Evolutionary conservation across 2,113 vertebrate genomes (phyloP).

Genomic region (Corythornis madagascariensis): DNA sequence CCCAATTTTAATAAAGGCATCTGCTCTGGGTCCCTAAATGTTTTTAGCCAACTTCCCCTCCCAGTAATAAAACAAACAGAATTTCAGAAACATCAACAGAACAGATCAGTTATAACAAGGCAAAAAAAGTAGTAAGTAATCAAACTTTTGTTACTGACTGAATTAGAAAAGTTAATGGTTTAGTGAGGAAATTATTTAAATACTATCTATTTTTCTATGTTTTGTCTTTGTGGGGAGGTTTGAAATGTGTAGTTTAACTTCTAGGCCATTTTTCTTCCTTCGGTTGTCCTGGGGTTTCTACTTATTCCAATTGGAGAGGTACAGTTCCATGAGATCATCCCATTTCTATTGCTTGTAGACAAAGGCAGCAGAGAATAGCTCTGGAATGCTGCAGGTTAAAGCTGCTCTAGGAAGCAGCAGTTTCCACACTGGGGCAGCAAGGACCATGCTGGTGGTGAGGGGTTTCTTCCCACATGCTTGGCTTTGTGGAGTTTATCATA

Average conservation of each 20-base stretch:
- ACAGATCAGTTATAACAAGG: not conserved
- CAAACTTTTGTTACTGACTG: not conserved
- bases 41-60: not conserved
- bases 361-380: fast-evolving
- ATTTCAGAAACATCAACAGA: not conserved
- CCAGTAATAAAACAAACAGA: not conserved
- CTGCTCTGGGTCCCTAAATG: not conserved
- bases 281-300: not conserved
- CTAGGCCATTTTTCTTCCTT: not conserved
- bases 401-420: not conserved
- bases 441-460: fast-evolving
- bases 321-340: not conserved
- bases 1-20: not conserved
- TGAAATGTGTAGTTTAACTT: not conserved
- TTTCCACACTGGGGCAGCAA: not conserved
- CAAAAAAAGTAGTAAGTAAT: not conserved
- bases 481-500: not conserved
- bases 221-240: not conserved
- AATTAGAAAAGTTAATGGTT: not conserved
- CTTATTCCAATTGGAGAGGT: not conserved
- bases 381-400: not conserved
- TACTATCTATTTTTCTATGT: not conserved
- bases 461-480: not conserved
- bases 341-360: not conserved
- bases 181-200: not conserved